Evolutionary conservation across 2,797 vertebrate genomes (phyloP).

Genomic region (Falco concolor): DNA sequence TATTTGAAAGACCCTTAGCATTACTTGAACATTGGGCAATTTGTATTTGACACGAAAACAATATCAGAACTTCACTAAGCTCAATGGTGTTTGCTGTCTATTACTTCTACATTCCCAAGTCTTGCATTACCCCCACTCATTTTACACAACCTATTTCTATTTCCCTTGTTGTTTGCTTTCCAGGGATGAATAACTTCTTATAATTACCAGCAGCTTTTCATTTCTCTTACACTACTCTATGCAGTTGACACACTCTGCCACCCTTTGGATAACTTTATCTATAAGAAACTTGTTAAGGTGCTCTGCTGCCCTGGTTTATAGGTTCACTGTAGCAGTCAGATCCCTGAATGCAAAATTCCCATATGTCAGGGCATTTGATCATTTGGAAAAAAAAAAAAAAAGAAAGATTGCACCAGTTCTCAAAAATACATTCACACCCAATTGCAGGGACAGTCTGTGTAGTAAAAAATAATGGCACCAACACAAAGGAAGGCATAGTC

Average conservation of each 20-base stretch:
- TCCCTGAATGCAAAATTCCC: not conserved
- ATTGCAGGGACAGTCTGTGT: not conserved
- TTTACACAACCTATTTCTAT: not conserved
- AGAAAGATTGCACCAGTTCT: not conserved
- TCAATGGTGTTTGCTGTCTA: not conserved
- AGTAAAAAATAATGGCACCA: not conserved
- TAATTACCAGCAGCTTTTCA: slow-evolving; percentile 1
- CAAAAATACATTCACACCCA: not conserved
- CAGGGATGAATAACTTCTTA: not conserved
- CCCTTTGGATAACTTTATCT: not conserved
- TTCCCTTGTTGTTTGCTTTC: not conserved
- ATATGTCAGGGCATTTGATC: not conserved
- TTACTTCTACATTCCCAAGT: not conserved
- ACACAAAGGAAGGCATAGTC: not conserved
- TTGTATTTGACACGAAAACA: not conserved
- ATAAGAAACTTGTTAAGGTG: not conserved
- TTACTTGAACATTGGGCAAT: not conserved
- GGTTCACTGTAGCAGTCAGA: not conserved
- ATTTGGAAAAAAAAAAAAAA: not conserved
- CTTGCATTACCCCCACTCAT: not conserved
- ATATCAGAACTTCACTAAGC: not conserved
- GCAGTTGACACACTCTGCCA: not conserved
- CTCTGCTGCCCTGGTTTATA: not conserved
- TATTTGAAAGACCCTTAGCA: not conserved
- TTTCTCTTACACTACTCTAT: not conserved